phyloP scores from a whole-genome alignment of 2,888 invertebrate genomes.

The Operophtera brumata region DNA sequence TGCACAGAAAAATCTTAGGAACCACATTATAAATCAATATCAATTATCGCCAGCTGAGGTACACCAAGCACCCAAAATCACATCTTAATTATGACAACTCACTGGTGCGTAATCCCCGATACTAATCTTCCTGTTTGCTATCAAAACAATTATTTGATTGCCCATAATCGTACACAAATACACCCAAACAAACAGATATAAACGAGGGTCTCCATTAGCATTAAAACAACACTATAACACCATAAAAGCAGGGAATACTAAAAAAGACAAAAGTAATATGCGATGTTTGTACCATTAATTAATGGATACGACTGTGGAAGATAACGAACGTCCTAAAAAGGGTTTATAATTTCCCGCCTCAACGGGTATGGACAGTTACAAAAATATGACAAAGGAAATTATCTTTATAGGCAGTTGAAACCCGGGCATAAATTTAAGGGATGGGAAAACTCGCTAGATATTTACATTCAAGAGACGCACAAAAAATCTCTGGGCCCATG shows the following conservation, averaged over 20 bases:
- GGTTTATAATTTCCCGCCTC: conserved; percentile 12
- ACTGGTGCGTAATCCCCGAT: conserved; percentile 11
- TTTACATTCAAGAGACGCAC: conserved; percentile 14
- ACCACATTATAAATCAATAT: neutral
- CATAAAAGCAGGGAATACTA: conserved; percentile 2
- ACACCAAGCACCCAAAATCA: neutral
- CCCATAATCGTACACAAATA: conserved; percentile 23
- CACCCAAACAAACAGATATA: conserved; percentile 20
- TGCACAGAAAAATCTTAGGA: neutral
- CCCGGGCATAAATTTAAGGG: conserved; percentile 34
- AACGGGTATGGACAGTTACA: conserved; percentile 25
- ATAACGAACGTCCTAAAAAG: conserved; percentile 25
- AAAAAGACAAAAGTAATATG: conserved; percentile 6
- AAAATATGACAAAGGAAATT: conserved; percentile 46
- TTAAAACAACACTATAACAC: conserved; percentile 7
- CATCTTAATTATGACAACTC: conserved; percentile 6
- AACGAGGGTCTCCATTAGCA: conserved; percentile 3
- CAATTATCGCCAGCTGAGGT: neutral
- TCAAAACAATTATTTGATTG: conserved; percentile 23
- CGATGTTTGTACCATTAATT: conserved; percentile 26
- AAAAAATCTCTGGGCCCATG: conserved; percentile 12
- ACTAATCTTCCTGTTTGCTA: conserved; percentile 19
- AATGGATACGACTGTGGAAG: conserved; percentile 21
- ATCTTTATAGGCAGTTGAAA: conserved; percentile 38
- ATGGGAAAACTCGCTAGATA: conserved; percentile 30